Evolutionary conservation across 1,140 invertebrate genomes (phyloP), one percentile per base, ranked within the genome.

Genomic region (Leptopilina boulardi): DNA sequence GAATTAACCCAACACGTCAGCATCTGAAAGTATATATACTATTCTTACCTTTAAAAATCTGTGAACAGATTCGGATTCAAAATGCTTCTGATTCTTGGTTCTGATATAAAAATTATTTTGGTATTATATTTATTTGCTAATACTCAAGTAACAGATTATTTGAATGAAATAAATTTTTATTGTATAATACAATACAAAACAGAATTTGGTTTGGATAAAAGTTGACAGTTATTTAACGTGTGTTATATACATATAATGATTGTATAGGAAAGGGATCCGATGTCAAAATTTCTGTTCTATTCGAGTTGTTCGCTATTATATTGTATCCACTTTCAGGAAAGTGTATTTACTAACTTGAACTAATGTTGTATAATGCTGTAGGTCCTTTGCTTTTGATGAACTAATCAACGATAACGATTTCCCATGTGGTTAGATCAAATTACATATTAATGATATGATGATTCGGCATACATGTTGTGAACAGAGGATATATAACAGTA

Each of bases 371-470:
- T 59, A 26, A 59, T 59, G 56, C 56, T 59, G 59, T 8, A n/a
- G 21, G 59, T 66, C 59, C 59, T 66, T 66, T 66, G 59, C 59
- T 66, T 5, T 30, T 66, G 26, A 66, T 66, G 59, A 66, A 13
- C 23, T 66, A 66, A 66, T 66, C 59, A 66, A 30, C 59, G 59
- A 66, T 66, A 66, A 34, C 26, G 59, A 66, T 66, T 66, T 66
- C 59, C 59, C 59, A 66, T 66, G 59, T 66, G 59, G 23, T 66
- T 23, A 30, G 59, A 66, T 30, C 13, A 66, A 66, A 66, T 66
- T 15, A 66, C 59, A 66, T n/a, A 66, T 66, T 66, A 66, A 66
- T 66, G 59, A 66, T 66, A 66, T 66, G 59, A 66, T 66, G 59
- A 66, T 66, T n/a, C 59, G 15, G 26, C n/a, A 66, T 30, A 66